Evolutionary conservation across 2,797 vertebrate genomes (phyloP), one percentile per base, ranked within the genome.

Genomic region (Oryzias sinensis): DNA sequence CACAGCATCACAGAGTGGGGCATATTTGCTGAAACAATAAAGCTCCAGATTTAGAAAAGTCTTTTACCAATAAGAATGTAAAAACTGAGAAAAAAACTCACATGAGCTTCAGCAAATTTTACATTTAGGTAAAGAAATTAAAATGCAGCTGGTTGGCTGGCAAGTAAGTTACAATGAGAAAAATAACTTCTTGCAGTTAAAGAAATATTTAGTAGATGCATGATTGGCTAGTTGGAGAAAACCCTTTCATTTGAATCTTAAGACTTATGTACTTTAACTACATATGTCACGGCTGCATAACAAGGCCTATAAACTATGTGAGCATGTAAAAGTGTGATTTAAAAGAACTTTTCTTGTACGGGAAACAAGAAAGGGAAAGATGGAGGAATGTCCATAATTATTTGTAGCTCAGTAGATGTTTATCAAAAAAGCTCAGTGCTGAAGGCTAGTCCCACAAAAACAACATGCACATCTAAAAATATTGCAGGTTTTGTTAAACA

Each of bases 401-500:
- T 52, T 56, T 66, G 42, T 44, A 58, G 44, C 64, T 61, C 50
- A 45, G 44, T 74, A 64, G 53, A 27, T 49, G 33, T 67, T 43
- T 57, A 49, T 65, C 47, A 65, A 37, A 25, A 25, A 66, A 50
- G 51, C 76, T 65, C 33, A 37, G 9, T 37, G 33, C 33, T 37
- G 33, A 37, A 37, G 65, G 45, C 58, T 68, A 50, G 54, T 68
- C 57, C 76, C 69, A 56, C 61, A 70, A 74, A 75, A 62, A 68
- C 47, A 44, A 13, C 78, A 84, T 86, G 80, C 79, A 84, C 80
- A 50, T 68, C 77, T 61, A 54, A 49, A 68, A 70, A 66, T 49
- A 37, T 60, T 59, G 27, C 47, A 60, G 29, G 18, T 63, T 65
- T 57, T 52, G 13, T 50, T 61, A 44, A 41, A 11, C 24, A 27